phyloP scores from a whole-genome alignment of 1,140 invertebrate genomes.

The Drosophila auraria region DNA sequence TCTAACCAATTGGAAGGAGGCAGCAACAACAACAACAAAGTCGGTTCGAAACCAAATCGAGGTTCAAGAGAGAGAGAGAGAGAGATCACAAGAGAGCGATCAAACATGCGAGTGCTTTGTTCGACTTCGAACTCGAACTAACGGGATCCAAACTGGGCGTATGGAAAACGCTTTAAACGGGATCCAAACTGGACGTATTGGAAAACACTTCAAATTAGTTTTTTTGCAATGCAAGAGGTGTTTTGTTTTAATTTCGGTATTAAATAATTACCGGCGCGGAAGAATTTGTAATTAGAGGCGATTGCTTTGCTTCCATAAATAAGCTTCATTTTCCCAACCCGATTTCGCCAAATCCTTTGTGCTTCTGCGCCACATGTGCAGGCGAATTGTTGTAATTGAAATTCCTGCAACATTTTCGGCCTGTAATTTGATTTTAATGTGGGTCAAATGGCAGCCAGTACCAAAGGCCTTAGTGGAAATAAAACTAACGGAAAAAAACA shows the following conservation, averaged over 20 bases:
- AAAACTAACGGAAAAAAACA: slow-evolving; percentile 15
- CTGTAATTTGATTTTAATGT: slow-evolving; percentile 72
- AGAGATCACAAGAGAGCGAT: too few species aligned
- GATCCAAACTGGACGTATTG: neutral
- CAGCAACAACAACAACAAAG: too few species aligned
- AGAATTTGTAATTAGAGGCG: slow-evolving; percentile 33
- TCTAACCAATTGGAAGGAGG: neutral
- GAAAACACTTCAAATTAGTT: neutral
- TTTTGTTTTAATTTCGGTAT: slow-evolving; percentile 1
- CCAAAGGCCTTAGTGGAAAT: neutral
- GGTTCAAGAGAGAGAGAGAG: too few species aligned
- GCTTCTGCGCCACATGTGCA: slow-evolving; percentile 31
- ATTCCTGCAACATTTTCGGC: slow-evolving; percentile 61
- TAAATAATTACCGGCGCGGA: neutral
- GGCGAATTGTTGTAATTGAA: slow-evolving; percentile 65
- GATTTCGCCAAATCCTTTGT: slow-evolving; percentile 13
- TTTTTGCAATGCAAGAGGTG: neutral
- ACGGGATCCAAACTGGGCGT: neutral
- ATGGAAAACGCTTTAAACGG: neutral
- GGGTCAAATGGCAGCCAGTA: slow-evolving; percentile 22
- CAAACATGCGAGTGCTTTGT: too few species aligned
- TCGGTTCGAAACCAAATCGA: too few species aligned
- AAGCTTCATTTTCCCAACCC: slow-evolving; percentile 22
- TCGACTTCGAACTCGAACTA: neutral
- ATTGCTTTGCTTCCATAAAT: slow-evolving; percentile 26